Conservation (phyloP, 64 coral and sea anemone species). For the Dendronephthya gigantea region DNA sequence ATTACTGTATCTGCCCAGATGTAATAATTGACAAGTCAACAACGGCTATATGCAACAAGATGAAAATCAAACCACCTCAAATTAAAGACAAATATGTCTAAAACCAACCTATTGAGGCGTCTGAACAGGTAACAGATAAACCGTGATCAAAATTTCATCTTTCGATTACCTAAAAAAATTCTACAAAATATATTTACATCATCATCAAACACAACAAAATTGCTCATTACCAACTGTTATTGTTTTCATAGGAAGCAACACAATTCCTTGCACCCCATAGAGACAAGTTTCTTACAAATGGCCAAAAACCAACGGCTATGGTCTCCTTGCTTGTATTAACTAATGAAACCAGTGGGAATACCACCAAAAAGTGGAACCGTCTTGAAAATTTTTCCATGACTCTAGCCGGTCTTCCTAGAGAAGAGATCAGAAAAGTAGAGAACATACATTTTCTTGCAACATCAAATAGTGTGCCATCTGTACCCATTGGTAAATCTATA, state of each 20-base stretch:
- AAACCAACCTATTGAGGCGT: neutral
- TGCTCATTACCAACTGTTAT: too few relatives aligned
- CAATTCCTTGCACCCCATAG: neutral
- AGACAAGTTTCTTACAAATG: neutral
- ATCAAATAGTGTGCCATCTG: too few relatives aligned
- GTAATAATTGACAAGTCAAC: neutral
- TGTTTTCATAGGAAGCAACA: neutral
- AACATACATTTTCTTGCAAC: too few relatives aligned
- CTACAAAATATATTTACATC: too few relatives aligned
- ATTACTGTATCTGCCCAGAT: neutral
- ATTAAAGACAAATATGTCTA: neutral
- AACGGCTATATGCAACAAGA: neutral
- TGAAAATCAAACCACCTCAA: neutral
- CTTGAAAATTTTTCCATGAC: neutral
- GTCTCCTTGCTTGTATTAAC: neutral
- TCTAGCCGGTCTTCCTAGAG: neutral
- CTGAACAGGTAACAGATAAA: neutral
- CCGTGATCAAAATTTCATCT: too few relatives aligned
- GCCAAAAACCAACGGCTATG: neutral
- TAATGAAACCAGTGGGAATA: neutral
- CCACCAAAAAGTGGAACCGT: constrained; percentile 4
- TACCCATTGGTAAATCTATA: too few relatives aligned
- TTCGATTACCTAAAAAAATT: too few relatives aligned
- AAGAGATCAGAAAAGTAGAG: constrained; percentile 7
- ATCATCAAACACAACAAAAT: too few relatives aligned